Conservation (phyloP, 2,113 vertebrate species). For the Cochlearius cochlearius region DNA sequence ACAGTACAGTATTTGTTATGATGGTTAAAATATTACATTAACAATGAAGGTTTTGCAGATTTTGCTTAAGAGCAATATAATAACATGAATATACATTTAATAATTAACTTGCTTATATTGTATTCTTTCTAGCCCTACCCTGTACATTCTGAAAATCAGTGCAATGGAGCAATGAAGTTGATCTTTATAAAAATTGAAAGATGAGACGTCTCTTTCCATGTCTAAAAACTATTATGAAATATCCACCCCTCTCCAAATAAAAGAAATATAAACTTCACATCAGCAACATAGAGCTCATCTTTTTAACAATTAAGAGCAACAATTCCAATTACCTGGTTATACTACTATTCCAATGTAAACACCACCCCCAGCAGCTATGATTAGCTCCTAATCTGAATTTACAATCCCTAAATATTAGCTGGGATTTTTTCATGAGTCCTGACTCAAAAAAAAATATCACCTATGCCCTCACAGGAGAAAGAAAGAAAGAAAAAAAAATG, state of each 20-base stretch:
- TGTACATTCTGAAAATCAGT: neutral
- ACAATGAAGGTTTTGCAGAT: neutral
- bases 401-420: neutral
- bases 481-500: fast-evolving
- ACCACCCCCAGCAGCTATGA: neutral
- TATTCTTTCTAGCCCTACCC: neutral
- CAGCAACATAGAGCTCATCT: neutral
- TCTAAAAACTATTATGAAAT: neutral
- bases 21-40: neutral
- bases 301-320: neutral
- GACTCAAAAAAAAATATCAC: fast-evolving
- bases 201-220: neutral
- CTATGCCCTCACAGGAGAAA: neutral
- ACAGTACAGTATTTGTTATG: neutral
- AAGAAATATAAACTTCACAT: neutral
- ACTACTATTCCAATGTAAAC: neutral
- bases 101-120: neutral
- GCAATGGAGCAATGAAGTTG: neutral
- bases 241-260: fast-evolving
- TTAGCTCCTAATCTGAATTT: neutral
- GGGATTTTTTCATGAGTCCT: neutral
- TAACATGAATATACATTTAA: neutral
- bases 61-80: neutral
- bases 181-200: neutral
- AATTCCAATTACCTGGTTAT: neutral